These are phyloP conservation scores for Pseudeuparius sepicola DNA, from an alignment of 2,888 invertebrate genomes.

Conservation along the genomic window DNA sequence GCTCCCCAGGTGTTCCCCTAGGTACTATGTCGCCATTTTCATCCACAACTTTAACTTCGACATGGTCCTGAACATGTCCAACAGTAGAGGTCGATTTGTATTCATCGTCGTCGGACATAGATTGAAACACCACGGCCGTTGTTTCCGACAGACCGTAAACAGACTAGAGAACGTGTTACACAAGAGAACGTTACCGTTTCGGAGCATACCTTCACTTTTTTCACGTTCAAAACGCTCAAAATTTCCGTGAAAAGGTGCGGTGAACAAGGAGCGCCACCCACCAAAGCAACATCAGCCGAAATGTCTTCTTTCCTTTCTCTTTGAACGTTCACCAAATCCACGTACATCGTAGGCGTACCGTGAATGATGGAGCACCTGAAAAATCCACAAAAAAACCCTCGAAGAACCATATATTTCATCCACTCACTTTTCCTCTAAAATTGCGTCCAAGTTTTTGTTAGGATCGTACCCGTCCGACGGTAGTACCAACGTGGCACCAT, in stretches of 20 bases:
- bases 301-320: slow-evolving; percentile 40
- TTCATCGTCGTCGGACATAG: slow-evolving; percentile 39
- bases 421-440: slow-evolving; percentile 55
- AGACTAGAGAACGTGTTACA: slow-evolving; percentile 38
- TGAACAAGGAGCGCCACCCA: slow-evolving; percentile 66
- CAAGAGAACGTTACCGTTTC: too few relatives aligned
- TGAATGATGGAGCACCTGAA: slow-evolving; percentile 58
- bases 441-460: slow-evolving; percentile 49
- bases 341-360: slow-evolving; percentile 83
- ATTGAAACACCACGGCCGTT: slow-evolving; percentile 46
- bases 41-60: slow-evolving; percentile 58
- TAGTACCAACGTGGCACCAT: slow-evolving; percentile 52
- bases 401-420: too few relatives aligned
- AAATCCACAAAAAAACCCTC: slow-evolving; percentile 4
- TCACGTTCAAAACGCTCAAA: slow-evolving; percentile 38
- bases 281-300: slow-evolving; percentile 47
- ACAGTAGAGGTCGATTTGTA: slow-evolving; percentile 42
- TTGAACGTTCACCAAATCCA: slow-evolving; percentile 55
- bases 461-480: slow-evolving; percentile 53
- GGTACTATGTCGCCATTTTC: slow-evolving; percentile 50
- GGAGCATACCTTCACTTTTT: slow-evolving; percentile 41
- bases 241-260: slow-evolving; percentile 48
- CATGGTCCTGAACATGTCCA: slow-evolving; percentile 46
- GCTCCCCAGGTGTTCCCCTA: slow-evolving; percentile 63
- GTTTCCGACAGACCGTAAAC: slow-evolving; percentile 53